These are phyloP conservation scores for Xenus cinereus DNA, from an alignment of 2,113 vertebrate species.

Conservation along the genomic window DNA sequence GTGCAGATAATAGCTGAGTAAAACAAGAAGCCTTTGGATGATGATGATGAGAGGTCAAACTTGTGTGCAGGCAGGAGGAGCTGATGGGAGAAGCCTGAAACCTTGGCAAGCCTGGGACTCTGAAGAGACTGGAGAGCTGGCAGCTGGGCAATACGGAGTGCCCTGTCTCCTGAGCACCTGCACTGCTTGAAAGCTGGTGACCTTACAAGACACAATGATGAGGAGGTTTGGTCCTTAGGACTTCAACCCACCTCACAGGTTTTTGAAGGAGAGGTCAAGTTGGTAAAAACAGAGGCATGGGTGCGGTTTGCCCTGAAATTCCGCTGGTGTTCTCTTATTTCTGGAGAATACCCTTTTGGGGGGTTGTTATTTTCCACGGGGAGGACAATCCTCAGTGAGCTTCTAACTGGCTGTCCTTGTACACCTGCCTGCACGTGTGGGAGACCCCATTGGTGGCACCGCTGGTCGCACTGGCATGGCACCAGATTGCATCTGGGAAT, in stretches of 20 bases:
- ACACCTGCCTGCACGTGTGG: fast-evolving
- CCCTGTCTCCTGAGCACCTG: background rate
- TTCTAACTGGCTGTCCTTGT: background rate
- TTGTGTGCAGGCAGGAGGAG: background rate
- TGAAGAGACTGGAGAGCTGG: background rate
- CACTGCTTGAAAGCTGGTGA: background rate
- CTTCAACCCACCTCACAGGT: background rate
- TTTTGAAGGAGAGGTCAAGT: background rate
- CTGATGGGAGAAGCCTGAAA: background rate
- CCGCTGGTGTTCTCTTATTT: background rate
- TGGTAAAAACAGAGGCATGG: background rate
- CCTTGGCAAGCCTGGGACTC: background rate
- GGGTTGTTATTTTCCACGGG: background rate
- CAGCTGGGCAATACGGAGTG: background rate
- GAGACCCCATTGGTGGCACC: background rate
- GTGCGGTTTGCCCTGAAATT: background rate
- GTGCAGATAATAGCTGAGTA: background rate
- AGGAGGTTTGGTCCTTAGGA: background rate
- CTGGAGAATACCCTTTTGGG: background rate
- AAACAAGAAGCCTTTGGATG: background rate
- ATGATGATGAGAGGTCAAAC: background rate
- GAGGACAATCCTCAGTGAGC: background rate
- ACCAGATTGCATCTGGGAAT: background rate
- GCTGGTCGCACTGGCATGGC: background rate
- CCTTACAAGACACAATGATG: background rate